phyloP scores from a whole-genome alignment of 2,888 invertebrate species.

The Andrena flavipes region DNA sequence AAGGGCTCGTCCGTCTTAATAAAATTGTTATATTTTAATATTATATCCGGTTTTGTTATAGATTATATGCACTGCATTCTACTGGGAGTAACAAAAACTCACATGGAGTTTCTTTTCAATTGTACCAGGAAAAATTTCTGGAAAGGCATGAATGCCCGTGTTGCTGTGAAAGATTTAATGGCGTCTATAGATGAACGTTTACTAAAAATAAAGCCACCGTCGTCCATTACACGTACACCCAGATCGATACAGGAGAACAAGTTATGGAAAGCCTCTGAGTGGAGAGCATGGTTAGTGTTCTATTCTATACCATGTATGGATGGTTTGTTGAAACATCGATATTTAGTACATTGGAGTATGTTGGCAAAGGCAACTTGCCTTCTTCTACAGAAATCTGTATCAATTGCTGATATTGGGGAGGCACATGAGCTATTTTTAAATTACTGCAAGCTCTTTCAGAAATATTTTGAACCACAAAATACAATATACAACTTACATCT shows the following conservation, averaged over 20 bases:
- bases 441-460: slow-evolving; percentile 23
- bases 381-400: slow-evolving; percentile 18
- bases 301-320: slow-evolving; percentile 28
- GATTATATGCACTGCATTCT: slow-evolving; percentile 35
- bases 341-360: slow-evolving; percentile 9
- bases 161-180: slow-evolving; percentile 20
- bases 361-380: slow-evolving; percentile 21
- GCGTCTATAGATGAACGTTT: slow-evolving; percentile 23
- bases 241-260: slow-evolving; percentile 6
- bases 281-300: slow-evolving; percentile 28
- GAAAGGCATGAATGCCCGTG: slow-evolving; percentile 4
- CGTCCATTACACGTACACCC: slow-evolving; percentile 15
- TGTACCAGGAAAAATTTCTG: slow-evolving; percentile 36
- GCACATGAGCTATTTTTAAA: slow-evolving; percentile 15
- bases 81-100: slow-evolving; percentile 21
- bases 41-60: slow-evolving; percentile 25
- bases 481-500: slow-evolving; percentile 26
- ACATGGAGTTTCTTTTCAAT: slow-evolving; percentile 22
- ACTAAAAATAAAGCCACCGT: slow-evolving; percentile 13
- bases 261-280: slow-evolving; percentile 25
- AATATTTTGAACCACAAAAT: slow-evolving; percentile 11
- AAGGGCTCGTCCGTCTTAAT: slow-evolving; percentile 14
- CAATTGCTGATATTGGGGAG: slow-evolving; percentile 8
- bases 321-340: slow-evolving; percentile 7
- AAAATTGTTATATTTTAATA: slow-evolving; percentile 19